These are phyloP conservation scores for Deilephila porcellus DNA, from an alignment of 2,888 invertebrate genomes.

Conservation along the genomic window DNA sequence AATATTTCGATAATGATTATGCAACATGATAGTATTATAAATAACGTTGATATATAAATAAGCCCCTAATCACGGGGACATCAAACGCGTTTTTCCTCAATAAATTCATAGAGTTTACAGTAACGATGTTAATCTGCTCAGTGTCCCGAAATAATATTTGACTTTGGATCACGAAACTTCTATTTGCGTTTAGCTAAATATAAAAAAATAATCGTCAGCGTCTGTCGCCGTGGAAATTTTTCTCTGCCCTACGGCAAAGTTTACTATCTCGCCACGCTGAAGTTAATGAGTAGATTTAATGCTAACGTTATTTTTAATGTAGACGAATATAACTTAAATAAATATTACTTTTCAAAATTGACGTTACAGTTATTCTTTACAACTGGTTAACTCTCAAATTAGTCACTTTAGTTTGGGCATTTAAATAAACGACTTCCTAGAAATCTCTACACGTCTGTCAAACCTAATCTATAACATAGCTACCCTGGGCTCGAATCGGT, in stretches of 20 bases:
- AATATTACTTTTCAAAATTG: no score
- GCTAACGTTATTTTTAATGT: background rate
- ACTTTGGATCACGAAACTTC: constrained; percentile 59
- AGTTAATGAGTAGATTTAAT: background rate
- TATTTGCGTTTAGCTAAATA: constrained; percentile 51
- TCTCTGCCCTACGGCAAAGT: constrained; percentile 33
- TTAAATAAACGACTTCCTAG: no score
- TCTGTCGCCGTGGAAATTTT: constrained; percentile 34
- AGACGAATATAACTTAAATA: background rate
- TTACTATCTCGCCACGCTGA: background rate
- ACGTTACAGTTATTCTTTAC: no score
- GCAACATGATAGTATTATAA: background rate
- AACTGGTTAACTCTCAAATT: no score
- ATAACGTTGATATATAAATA: background rate
- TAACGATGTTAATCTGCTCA: constrained; percentile 54
- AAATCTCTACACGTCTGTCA: no score
- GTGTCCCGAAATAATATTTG: constrained; percentile 61
- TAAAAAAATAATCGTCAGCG: constrained; percentile 41
- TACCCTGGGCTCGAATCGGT: no score
- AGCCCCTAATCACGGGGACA: background rate
- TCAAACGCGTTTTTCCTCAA: constrained; percentile 3
- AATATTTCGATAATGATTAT: no score
- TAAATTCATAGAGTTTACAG: constrained; percentile 38
- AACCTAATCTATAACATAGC: no score
- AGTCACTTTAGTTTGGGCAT: no score